Conservation (phyloP, 1,140 invertebrate species). For the Drosophila mojavensis region DNA sequence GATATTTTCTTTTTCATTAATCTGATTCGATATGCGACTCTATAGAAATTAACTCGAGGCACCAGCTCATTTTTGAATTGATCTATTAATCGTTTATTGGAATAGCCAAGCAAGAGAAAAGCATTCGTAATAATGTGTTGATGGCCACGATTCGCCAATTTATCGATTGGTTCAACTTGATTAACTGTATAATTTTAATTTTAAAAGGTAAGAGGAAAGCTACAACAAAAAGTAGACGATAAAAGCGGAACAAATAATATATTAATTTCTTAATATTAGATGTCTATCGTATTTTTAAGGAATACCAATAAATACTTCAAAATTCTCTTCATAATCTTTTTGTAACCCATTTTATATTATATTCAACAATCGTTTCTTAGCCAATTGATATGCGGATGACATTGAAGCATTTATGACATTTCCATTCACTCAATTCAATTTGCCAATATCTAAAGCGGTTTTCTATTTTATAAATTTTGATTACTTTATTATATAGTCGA, state of each 20-base stretch:
- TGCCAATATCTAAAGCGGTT: slow-evolving; percentile 12
- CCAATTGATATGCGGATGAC: background rate
- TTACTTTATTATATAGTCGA: slow-evolving; percentile 64
- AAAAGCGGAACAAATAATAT: background rate
- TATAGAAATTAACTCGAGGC: slow-evolving; percentile 4
- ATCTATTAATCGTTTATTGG: slow-evolving; percentile 13
- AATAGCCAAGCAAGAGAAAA: background rate
- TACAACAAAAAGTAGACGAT: background rate
- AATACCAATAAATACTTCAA: too few species aligned
- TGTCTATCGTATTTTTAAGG: too few species aligned
- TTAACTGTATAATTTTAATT: slow-evolving; percentile 31
- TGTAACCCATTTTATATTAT: too few species aligned
- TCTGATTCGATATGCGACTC: slow-evolving; percentile 56
- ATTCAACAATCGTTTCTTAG: too few species aligned
- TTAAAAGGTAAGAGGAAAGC: slow-evolving; percentile 17
- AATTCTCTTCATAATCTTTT: too few species aligned
- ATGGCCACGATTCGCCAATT: slow-evolving; percentile 31
- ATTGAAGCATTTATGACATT: slow-evolving; percentile 19
- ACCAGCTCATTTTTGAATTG: background rate
- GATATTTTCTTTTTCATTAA: slow-evolving; percentile 60
- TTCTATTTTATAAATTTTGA: slow-evolving; percentile 42
- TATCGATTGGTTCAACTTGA: slow-evolving; percentile 56
- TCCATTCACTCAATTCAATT: slow-evolving; percentile 46
- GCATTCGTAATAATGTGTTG: slow-evolving; percentile 66
- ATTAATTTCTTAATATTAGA: background rate